Percentiles rank a stretch among this genome's conserved stretches.
These are phyloP conservation scores for Phalera bucephala DNA, from an alignment of 2,888 invertebrate species.

Conservation along the genomic window DNA sequence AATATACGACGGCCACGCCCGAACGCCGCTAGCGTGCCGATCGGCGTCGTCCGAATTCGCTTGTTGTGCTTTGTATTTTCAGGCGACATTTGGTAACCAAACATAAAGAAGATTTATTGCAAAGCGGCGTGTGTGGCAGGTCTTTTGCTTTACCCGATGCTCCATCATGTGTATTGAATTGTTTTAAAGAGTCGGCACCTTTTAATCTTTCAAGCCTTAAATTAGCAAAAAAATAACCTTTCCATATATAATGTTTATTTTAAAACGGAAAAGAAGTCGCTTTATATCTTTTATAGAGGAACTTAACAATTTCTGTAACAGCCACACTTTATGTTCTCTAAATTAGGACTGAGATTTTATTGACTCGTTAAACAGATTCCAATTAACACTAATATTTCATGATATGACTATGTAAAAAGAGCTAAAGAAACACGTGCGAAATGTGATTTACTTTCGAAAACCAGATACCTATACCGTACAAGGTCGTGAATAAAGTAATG, in stretches of 20 bases:
- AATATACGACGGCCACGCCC: slow-evolving; percentile 61
- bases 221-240: no score
- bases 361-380: no score
- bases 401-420: no score
- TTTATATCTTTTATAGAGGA: no score
- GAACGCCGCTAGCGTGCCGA: slow-evolving; percentile 58
- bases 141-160: slow-evolving; percentile 41
- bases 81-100: slow-evolving; percentile 70
- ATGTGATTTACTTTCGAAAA: no score
- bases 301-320: no score
- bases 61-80: slow-evolving; percentile 55
- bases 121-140: slow-evolving; percentile 62
- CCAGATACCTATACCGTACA: neutral
- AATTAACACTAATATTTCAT: no score
- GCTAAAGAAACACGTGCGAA: no score
- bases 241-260: no score
- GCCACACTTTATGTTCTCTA: no score
- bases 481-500: slow-evolving; percentile 2
- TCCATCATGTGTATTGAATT: slow-evolving; percentile 46
- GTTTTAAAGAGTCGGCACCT: slow-evolving; percentile 25
- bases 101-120: slow-evolving; percentile 73
- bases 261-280: no score
- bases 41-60: slow-evolving; percentile 50
- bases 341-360: no score
- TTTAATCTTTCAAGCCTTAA: slow-evolving; percentile 8